Conservation (phyloP, 2,888 invertebrate species). For the Aelia acuminata region DNA sequence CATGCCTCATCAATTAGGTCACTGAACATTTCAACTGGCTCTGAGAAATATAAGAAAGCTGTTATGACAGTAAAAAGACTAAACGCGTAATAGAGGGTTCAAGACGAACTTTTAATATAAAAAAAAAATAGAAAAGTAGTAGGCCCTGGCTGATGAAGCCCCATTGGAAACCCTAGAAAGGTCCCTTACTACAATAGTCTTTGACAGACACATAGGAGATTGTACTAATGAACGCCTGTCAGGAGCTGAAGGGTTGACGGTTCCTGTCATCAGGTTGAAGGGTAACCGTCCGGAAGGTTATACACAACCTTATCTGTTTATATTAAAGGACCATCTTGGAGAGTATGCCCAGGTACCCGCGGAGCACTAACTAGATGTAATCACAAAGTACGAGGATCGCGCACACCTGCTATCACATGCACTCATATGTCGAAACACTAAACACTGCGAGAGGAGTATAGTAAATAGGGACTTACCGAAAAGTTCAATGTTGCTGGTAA, state of each 20-base stretch:
- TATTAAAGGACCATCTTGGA: neutral
- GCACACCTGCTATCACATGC: neutral
- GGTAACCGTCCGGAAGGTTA: slow-evolving; percentile 40
- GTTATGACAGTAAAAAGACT: slow-evolving; percentile 7
- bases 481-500: neutral
- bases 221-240: slow-evolving; percentile 46
- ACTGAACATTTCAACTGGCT: neutral
- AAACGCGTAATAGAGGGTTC: neutral
- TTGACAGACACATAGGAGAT: slow-evolving; percentile 35
- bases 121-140: neutral
- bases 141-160: slow-evolving; percentile 15
- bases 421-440: neutral
- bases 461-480: neutral
- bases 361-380: neutral
- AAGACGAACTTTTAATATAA: neutral
- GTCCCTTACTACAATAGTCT: slow-evolving; percentile 33
- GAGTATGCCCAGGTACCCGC: neutral
- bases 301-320: slow-evolving; percentile 1
- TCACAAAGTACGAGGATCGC: neutral
- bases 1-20: neutral
- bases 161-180: slow-evolving; percentile 48
- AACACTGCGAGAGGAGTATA: neutral
- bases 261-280: slow-evolving; percentile 31
- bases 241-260: slow-evolving; percentile 37
- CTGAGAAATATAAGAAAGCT: neutral